These are phyloP conservation scores for Aramus guarauna DNA, from an alignment of 2,113 vertebrate genomes.

Conservation along the genomic window DNA sequence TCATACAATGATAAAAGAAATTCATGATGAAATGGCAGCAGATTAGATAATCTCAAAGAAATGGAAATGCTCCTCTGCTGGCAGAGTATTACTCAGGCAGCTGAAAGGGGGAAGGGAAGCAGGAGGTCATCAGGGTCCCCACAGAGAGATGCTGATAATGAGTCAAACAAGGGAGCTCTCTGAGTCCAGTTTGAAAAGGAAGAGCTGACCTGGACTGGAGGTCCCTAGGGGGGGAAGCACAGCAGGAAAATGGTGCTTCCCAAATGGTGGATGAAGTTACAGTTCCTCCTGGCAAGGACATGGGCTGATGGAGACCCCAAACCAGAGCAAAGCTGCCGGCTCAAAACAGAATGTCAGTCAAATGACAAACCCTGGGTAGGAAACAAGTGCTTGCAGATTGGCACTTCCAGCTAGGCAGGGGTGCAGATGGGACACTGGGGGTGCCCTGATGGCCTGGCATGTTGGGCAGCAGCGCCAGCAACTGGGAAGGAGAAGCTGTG, in stretches of 20 bases:
- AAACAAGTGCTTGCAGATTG: not conserved
- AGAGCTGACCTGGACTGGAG: not conserved
- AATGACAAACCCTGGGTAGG: not conserved
- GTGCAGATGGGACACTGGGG: not conserved
- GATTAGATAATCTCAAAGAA: slow-evolving; percentile 70
- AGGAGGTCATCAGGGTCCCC: slow-evolving; percentile 25
- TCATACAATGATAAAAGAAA: slow-evolving; percentile 59
- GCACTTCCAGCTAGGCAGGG: not conserved
- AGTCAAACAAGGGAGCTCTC: not conserved
- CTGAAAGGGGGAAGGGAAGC: slow-evolving; percentile 16
- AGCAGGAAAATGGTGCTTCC: not conserved
- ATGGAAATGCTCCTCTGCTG: slow-evolving; percentile 70
- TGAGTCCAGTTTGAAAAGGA: slow-evolving; percentile 17
- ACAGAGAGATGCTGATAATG: not conserved
- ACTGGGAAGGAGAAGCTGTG: not conserved
- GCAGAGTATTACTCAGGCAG: slow-evolving; percentile 48
- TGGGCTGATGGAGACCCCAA: not conserved
- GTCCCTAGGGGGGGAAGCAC: not conserved
- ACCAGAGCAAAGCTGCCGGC: not conserved
- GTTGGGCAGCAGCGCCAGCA: not conserved
- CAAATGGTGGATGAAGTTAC: not conserved
- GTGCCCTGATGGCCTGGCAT: not conserved
- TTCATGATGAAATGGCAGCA: slow-evolving; percentile 68
- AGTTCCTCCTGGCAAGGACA: not conserved
- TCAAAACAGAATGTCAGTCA: not conserved